Percentiles rank a stretch among this genome's conserved stretches.
Conservation (phyloP, 2,888 invertebrate species). For the Andricus quercusramuli region DNA sequence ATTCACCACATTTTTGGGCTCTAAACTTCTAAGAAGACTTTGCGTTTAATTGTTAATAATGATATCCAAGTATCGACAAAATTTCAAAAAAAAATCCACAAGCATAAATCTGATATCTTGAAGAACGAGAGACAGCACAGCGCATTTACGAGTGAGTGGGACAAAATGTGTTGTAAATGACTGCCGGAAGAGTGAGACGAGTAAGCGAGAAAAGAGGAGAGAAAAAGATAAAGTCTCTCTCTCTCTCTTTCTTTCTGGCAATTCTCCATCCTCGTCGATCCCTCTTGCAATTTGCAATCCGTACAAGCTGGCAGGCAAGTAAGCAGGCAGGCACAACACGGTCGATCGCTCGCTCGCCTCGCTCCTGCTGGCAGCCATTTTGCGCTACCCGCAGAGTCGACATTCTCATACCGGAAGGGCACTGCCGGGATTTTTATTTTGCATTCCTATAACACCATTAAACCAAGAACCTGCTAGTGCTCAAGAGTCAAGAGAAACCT, state of each 20-base stretch:
- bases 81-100: no score
- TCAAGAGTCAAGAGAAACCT: not conserved
- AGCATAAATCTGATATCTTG: no score
- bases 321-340: slow-evolving; percentile 54
- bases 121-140: not conserved
- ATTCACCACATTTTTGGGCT: no score
- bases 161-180: not conserved
- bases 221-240: not conserved
- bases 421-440: slow-evolving; percentile 55
- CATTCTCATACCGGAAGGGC: slow-evolving; percentile 71
- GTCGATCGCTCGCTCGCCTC: slow-evolving; percentile 74
- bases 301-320: not conserved
- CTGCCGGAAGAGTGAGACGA: no score
- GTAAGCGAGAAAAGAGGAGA: not conserved
- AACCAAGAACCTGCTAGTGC: not conserved
- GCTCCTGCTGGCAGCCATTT: slow-evolving; percentile 74
- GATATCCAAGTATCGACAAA: no score
- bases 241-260: not conserved
- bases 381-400: slow-evolving; percentile 67
- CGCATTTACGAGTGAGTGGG: not conserved
- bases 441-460: not conserved
- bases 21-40: no score
- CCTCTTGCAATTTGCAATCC: not conserved
- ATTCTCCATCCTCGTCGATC: no score
- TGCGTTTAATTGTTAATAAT: no score